Base-by-base conservation (phyloP, 2,113 vertebrate species). In the Boulengeromyrus knoepffleri region DNA sequence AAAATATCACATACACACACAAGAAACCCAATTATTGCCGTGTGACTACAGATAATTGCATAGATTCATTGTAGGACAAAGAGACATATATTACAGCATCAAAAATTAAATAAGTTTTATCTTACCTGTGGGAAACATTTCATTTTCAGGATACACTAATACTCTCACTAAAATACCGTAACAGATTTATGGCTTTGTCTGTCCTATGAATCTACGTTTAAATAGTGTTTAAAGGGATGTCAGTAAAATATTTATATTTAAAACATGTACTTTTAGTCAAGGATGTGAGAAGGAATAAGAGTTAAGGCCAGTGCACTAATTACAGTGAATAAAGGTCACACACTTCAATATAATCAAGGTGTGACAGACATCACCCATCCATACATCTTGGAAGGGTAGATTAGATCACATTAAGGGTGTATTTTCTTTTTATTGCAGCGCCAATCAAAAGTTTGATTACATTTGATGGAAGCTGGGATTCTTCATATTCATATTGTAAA, bases 101-200 rank as follows among this genome's bases (percentile, higher is more conserved):
- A 49, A 80, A 80, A 86, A 49, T 86, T 47, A 24, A 46, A 47
- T 46, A 24, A 85, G 17, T 74, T 74, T 85, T 49, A 86, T 49
- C 5, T 9, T 50, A 49, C 84, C 45, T 86, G 84, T 86, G 46
- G 84, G 84, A 86, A 24, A 3, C 45, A 47, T 50, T 86, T 50
- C 45, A 86, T 86, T 86, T 86, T n/a, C 47, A 86, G n/a, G 46
- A 50, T 39, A 80, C 17, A 86, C 24, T 86, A 86, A 49, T 86
- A 13, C 46, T 86, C 24, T 80, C 36, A 70, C 62, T 70, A 70
- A 70, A 27, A 86, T 49, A 49, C 12, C 12, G 5, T 31, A 47
- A 49, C n/a, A 50, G 10, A 86, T 49, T 50, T 47, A 10, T 46
- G 39, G 84, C 84, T 86, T 24, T 27, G 10, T 9, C 46, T 27